Conservation (phyloP, 2,888 invertebrate species). For the Prenolepis imparis region DNA sequence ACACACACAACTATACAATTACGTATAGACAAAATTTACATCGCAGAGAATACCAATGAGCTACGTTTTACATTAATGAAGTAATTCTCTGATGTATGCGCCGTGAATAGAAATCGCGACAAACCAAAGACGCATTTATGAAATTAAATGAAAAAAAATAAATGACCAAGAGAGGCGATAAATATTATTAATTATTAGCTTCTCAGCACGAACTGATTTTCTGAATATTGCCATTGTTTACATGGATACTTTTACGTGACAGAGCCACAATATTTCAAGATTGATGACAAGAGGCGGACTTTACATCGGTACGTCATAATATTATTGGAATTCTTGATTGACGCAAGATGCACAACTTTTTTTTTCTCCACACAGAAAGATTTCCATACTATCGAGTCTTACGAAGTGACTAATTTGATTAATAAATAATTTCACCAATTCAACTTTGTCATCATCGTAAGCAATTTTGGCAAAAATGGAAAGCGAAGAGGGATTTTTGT, state of each 20-base stretch:
- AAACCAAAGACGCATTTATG: neutral
- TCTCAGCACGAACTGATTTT: neutral
- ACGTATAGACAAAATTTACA: neutral
- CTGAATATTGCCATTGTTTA: neutral
- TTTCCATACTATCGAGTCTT: neutral
- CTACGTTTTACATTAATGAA: constrained; percentile 19
- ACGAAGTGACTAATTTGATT: neutral
- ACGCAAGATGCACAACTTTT: neutral
- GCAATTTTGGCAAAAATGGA: neutral
- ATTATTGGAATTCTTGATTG: neutral
- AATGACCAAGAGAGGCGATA: neutral
- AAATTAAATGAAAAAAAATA: neutral
- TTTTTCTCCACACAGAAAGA: neutral
- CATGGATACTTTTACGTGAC: neutral
- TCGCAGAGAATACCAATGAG: neutral
- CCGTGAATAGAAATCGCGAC: neutral
- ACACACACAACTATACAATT: neutral
- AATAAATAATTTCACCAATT: neutral
- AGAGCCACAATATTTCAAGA: neutral
- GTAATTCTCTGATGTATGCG: neutral
- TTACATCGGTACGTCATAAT: neutral
- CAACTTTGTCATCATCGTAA: neutral
- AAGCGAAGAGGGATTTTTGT: neutral
- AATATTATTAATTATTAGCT: neutral
- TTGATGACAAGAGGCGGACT: neutral